Base-by-base conservation (phyloP, 2,888 invertebrate species). In the Eupithecia centaureata region DNA sequence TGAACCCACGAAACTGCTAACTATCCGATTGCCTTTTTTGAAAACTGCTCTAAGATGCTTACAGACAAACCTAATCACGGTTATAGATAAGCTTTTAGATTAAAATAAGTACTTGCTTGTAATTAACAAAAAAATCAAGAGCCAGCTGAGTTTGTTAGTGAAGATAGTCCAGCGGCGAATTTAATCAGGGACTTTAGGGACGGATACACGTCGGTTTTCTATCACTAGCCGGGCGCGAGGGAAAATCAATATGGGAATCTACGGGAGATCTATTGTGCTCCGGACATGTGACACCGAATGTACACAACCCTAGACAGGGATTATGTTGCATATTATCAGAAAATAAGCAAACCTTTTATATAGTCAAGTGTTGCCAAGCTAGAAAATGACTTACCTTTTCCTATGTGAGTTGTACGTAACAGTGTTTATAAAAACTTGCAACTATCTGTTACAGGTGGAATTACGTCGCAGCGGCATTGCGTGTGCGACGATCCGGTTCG, bases 351-450 rank as follows among this genome's bases (percentile, higher is more conserved):
- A 25, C 1, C 10, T 52, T 13, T 56, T 62, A 27, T 63, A 42
- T 22, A 57, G 58, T 30, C 56, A 35, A 60, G n/a, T 65, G 56
- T 61, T 57, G 42, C 52, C 12, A 35, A 54, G 57, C 61, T 30
- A 71, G 42, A 71, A 64, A 67, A 62, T 51, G 47, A 63, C 28
- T 57, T 42, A 57, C 52, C 47, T 10, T 18, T 47, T 18, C 13
- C 4, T 28, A 47, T n/a, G 30, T 32, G 33, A 70, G 32, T 56
- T 57, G 30, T 71, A 73, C 64, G 64, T 73, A 75, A 76, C 61
- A 68, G 73, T 68, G 78, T 78, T 80, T 82, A 78, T 82, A 89
- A 90, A 90, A 90, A 91, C 87, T 88, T 78, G 86, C 77, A 78
- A 47, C 71, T 85, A 84, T 80, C 81, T 73, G 79, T 84, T 84